Conservation (phyloP, 2,888 invertebrate genomes). For the Eristalis arbustorum region DNA sequence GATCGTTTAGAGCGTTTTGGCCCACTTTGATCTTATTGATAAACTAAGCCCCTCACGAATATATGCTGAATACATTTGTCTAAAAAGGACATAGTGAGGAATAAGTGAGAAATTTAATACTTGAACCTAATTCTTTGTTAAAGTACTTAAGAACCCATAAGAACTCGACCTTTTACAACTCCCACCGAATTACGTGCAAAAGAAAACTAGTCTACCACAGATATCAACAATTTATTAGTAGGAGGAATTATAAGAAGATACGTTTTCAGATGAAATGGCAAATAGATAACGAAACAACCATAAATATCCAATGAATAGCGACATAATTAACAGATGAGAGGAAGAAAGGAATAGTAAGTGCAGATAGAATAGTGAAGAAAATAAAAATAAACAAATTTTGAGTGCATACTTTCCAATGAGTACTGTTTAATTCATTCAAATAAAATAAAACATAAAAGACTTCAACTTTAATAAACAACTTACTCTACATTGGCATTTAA, state of each 20-base stretch:
- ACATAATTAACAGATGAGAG: background rate
- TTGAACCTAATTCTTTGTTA: too few relatives aligned
- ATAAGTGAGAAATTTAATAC: too few relatives aligned
- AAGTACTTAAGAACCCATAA: too few relatives aligned
- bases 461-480: background rate
- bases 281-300: background rate
- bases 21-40: too few relatives aligned
- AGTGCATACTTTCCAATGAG: conserved; percentile 2
- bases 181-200: too few relatives aligned
- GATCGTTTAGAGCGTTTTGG: too few relatives aligned
- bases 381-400: background rate
- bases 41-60: too few relatives aligned
- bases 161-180: too few relatives aligned
- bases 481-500: background rate
- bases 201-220: too few relatives aligned
- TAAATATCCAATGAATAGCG: background rate
- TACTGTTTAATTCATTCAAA: background rate
- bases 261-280: background rate
- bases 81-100: too few relatives aligned
- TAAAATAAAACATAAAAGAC: background rate
- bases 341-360: background rate
- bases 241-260: background rate
- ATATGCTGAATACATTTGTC: too few relatives aligned
- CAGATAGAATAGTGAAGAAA: background rate
- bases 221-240: background rate